phyloP scores from a whole-genome alignment of 2,113 vertebrate genomes.

The Progne subis region DNA sequence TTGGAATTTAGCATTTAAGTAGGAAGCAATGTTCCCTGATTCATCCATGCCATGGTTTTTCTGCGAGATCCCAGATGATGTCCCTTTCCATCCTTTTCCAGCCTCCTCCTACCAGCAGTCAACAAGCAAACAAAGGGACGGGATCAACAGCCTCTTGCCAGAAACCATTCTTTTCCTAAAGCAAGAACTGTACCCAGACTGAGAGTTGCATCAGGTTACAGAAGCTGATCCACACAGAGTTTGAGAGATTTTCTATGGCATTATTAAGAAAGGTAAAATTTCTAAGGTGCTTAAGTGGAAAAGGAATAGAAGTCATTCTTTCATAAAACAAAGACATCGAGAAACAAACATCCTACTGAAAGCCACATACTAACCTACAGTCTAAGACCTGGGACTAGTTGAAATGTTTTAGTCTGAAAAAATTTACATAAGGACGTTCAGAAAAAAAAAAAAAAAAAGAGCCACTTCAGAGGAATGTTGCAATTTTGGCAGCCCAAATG shows the following conservation, averaged over 20 bases:
- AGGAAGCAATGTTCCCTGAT: neutral
- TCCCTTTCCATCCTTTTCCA: neutral
- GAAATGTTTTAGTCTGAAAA: neutral
- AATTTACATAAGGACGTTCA: neutral
- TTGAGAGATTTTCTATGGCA: neutral
- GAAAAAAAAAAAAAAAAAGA: neutral
- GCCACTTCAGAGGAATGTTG: neutral
- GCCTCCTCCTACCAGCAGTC: neutral
- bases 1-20: neutral
- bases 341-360: neutral
- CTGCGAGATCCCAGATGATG: neutral
- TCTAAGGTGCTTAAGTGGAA: neutral
- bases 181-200: neutral
- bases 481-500: neutral
- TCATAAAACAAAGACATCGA: neutral
- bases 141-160: neutral
- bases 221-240: neutral
- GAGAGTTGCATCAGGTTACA: neutral
- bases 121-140: neutral
- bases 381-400: neutral
- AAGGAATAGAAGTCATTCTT: neutral
- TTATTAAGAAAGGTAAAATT: neutral
- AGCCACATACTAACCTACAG: neutral
- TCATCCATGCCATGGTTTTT: neutral
- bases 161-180: neutral